Conservation (phyloP, 2,113 vertebrate species). For the Manacus vitellinus region DNA sequence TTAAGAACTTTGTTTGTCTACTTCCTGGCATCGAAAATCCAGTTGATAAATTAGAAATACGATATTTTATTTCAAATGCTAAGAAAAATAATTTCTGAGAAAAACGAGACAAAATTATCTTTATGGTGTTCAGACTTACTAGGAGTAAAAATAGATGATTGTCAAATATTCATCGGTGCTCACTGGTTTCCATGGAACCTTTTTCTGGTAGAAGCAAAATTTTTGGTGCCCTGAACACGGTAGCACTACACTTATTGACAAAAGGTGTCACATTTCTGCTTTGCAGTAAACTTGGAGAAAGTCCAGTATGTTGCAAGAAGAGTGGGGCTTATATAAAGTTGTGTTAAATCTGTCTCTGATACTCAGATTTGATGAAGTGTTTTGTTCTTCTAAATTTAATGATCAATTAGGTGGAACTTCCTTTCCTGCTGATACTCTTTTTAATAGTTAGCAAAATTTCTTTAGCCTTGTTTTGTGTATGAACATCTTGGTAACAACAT, state of each 20-base stretch:
- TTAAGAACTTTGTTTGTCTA: background rate
- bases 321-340: background rate
- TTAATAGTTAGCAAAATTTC: constrained; percentile 42
- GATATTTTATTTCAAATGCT: background rate
- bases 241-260: rapidly evolving
- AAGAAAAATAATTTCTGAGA: background rate
- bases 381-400: constrained; percentile 20
- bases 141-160: background rate
- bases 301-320: background rate
- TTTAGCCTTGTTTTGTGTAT: background rate
- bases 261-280: background rate
- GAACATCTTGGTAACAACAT: background rate
- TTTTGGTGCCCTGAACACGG: background rate
- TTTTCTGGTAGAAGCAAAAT: background rate
- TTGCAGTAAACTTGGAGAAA: background rate
- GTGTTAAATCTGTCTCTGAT: background rate
- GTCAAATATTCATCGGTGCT: constrained; percentile 18
- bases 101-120: background rate
- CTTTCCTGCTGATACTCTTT: constrained; percentile 19
- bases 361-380: background rate
- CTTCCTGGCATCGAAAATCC: background rate
- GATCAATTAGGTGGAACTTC: constrained; percentile 21
- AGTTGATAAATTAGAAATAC: background rate
- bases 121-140: background rate
- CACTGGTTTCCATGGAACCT: constrained; percentile 22